Base-by-base conservation (phyloP, 2,797 vertebrate genomes). In the Kryptopterus vitreolus region DNA sequence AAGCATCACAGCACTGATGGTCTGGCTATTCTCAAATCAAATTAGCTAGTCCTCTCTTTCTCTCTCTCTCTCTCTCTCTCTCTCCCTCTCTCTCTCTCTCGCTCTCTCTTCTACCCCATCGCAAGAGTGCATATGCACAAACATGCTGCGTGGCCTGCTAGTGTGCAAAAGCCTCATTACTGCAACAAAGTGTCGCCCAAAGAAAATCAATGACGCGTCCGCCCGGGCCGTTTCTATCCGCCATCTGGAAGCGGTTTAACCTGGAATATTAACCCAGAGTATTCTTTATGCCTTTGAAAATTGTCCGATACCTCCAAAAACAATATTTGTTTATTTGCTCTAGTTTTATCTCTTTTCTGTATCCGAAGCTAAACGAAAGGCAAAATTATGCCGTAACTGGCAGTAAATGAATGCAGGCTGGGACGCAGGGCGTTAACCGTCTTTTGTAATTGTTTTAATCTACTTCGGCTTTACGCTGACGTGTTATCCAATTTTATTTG, bases 181-280 rank as follows among this genome's bases (percentile, higher is more conserved):
- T 86, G 85, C 88, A 89, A 87, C 83, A 83, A 87, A 82, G 83
- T 87, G 82, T 83, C 84, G 85, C 86, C 88, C 88, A 90, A 89
- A 91, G 89, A 89, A 92, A 91, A 92, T 90, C 89, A 83, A 90
- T 92, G 88, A 92, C 88, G 88, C 89, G 69, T 86, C 81, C 59
- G 35, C 80, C 83, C 58, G 59, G 35, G 26, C 87, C 87, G 90
- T 89, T 91, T 86, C 91, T 88, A 86, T 85, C 81, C 75, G 22
- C 89, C 93, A 93, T 94, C 92, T 94, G 92, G 92, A 94, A 93
- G 84, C 88, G 84, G 89, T 93, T 92, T 89, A 79, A 86, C 80
- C 74, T 80, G 31, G 80, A 88, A 87, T 59, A 69, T 78, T 78
- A 78, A 69, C 65, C 50, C n/a, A 57, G 87, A 87, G 66, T 82